phyloP scores from a whole-genome alignment of 2,113 vertebrate species.

The Conger conger region DNA sequence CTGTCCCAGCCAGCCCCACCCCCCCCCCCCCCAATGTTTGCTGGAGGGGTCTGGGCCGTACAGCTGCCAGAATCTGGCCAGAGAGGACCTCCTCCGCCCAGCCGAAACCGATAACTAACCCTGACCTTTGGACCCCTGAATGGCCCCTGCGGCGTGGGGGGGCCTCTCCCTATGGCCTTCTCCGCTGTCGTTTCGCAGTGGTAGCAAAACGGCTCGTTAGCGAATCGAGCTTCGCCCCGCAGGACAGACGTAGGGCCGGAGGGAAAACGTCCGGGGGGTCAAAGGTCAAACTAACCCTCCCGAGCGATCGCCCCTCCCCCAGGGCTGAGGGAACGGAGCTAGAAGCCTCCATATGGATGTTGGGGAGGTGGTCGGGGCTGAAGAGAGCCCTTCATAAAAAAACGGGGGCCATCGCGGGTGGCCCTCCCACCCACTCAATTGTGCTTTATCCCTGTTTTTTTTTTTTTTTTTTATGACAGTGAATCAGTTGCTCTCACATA shows the following conservation, averaged over 20 bases:
- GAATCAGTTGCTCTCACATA: conserved; percentile 10
- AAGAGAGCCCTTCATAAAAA: not conserved
- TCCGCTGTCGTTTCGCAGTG: not conserved
- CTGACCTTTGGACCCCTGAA: not conserved
- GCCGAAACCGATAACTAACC: not conserved
- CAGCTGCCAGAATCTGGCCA: conserved; percentile 30
- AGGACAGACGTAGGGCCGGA: not conserved
- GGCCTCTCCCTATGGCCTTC: not conserved
- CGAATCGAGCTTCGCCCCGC: not conserved
- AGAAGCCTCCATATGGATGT: not conserved
- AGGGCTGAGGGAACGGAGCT: not conserved
- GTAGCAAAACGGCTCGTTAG: not conserved
- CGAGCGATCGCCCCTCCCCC: not conserved
- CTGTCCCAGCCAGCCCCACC: not conserved
- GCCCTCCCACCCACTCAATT: not conserved
- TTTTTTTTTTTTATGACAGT: not conserved
- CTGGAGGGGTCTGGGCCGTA: not conserved
- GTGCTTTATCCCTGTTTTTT: not conserved
- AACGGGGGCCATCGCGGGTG: not conserved
- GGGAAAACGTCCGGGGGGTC: not conserved
- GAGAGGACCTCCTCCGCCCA: not conserved
- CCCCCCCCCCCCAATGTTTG: conserved; percentile 25
- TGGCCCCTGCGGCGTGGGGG: not conserved
- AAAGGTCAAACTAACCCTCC: not conserved
- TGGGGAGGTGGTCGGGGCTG: not conserved